These are phyloP conservation scores for Trinorchestia longiramus DNA, from an alignment of 1,140 invertebrate genomes.

Conservation along the genomic window DNA sequence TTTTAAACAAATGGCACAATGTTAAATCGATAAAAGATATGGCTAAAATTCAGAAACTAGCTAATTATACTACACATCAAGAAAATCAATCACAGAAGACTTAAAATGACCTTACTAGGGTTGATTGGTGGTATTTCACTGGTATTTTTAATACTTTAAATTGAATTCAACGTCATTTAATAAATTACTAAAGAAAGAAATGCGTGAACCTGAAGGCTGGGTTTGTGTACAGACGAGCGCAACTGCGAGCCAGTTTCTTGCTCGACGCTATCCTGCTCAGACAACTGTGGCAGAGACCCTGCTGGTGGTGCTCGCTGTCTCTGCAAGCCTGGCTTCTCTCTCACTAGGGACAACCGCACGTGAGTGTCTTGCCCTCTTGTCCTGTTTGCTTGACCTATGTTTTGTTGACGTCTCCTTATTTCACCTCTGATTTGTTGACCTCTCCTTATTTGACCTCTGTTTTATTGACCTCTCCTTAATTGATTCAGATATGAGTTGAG, in stretches of 20 bases:
- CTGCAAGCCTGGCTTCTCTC: slow-evolving; percentile 58
- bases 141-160: no score
- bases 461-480: not conserved
- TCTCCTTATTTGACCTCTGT: not conserved
- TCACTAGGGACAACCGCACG: slow-evolving; percentile 62
- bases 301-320: slow-evolving; percentile 65
- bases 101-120: no score
- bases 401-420: not conserved
- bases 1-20: no score
- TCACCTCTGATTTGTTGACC: not conserved
- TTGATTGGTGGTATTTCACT: no score
- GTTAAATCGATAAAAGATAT: no score
- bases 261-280: slow-evolving; percentile 68
- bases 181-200: no score
- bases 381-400: not conserved
- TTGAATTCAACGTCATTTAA: no score
- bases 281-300: slow-evolving; percentile 68
- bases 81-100: no score
- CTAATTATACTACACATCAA: no score
- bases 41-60: no score
- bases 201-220: not conserved
- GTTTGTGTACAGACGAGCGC: slow-evolving; percentile 56
- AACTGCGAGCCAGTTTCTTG: slow-evolving; percentile 66
- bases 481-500: not conserved
- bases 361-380: slow-evolving; percentile 51